Evolutionary conservation across 2,888 invertebrate species (phyloP), one percentile per base, ranked within the genome.

Genomic region (Rhimphoctona megacephalus): DNA sequence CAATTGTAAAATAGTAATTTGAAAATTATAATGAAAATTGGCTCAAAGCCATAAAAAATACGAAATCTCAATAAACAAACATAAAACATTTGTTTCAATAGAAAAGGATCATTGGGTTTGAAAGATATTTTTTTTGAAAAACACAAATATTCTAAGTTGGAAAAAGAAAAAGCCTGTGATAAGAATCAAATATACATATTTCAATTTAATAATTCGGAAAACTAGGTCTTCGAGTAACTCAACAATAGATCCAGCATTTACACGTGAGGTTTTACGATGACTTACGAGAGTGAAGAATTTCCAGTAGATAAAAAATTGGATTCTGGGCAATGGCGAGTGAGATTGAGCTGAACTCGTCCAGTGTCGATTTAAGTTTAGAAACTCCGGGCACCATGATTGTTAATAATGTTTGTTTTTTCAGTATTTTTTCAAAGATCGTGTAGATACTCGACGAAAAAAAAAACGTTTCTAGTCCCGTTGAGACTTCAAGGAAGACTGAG

Each of bases 241-340:
- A 49, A 3, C 5, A 49, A 19, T 49, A 1, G 49, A 49, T 17
- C 17, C 19, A 49, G 49, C 9, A 49, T 49, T 49, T 4, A 49
- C 17, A 17, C 2, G 49, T 19, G 49, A 49, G 17, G 49, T 19
- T 49, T 49, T 36, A 33, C 61, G 5, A n/a, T 7, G 46, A 86
- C 86, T 86, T 67, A 86, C 83, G 83, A 30, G 81, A 67, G 6
- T 52, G 54, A 1, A 86, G 54, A 67, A 83, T 77, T 33, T 86
- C 81, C 77, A 83, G 67, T 1, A 81, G 54, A 43, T 73, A 72
- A 77, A 72, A 78, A 73, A 86, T 49, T 3, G 83, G 86, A 77
- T 86, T 83, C 36, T 86, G 83, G 57, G 78, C 46, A 73, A 81
- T 49, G 54, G 36, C 57, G 17, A 81, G 61, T 14, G 86, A 61